Evolutionary conservation across 2,113 vertebrate species (phyloP).

Genomic region (Pleuronectes platessa): DNA sequence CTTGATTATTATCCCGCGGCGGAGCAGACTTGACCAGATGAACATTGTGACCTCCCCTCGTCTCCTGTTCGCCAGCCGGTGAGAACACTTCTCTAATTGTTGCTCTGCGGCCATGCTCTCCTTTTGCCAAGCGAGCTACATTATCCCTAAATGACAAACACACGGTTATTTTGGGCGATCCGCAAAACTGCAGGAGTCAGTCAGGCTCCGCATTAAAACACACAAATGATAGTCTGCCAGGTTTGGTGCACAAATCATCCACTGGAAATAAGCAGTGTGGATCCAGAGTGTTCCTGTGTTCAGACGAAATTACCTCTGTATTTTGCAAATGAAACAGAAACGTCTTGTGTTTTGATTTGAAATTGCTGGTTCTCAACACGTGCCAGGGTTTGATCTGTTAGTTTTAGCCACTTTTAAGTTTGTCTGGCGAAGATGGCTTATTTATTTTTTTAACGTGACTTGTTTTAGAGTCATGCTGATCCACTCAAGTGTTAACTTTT

Average conservation of each 20-base stretch:
- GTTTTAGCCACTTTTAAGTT: conserved; percentile 45
- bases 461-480: neutral
- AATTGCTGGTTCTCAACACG: conserved; percentile 58
- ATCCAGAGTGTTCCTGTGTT: conserved; percentile 47
- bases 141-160: conserved; percentile 80
- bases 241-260: conserved; percentile 69
- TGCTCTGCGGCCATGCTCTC: conserved; percentile 64
- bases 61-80: conserved; percentile 42
- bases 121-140: conserved; percentile 63
- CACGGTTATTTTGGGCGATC: conserved; percentile 80
- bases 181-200: conserved; percentile 74
- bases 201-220: conserved; percentile 70
- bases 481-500: conserved; percentile 1
- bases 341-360: conserved; percentile 51
- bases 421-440: conserved; percentile 15
- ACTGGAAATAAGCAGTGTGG: conserved; percentile 59
- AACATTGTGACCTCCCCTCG: conserved; percentile 62
- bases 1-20: conserved; percentile 63
- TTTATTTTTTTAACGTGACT: conserved; percentile 44
- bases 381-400: conserved; percentile 31
- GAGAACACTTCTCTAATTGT: conserved; percentile 73
- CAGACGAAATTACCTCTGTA: conserved; percentile 34
- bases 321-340: conserved; percentile 53
- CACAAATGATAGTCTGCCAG: conserved; percentile 76
- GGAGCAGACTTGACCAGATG: conserved; percentile 60